Base-by-base conservation (phyloP, 92 coral and sea anemone genomes). In the Phenganax subtilis region DNA sequence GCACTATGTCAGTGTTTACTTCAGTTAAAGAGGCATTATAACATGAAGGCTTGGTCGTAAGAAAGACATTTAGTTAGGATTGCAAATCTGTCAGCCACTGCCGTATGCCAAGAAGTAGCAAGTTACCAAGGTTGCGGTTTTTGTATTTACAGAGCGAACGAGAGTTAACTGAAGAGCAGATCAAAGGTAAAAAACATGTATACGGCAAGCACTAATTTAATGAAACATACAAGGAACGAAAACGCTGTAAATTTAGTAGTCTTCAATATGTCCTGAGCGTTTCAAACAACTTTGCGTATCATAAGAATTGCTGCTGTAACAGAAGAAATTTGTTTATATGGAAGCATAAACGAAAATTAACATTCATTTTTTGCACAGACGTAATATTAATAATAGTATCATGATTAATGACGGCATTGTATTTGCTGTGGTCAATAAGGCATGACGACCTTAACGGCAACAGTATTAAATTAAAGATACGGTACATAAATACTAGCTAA, bases 81-180 rank as follows among this genome's bases (percentile, higher is more conserved):
- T 68, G 53, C 54, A 25, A 10, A 53, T 10, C 70, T 28, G 70
- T 64, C 29, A 6, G 47, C 53, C 47, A 6, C 15, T 29, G 52
- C 47, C 54, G 54, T 68, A 3, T 37, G 16, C 3, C 31, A 53
- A 10, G 16, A 9, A 53, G 12, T 30, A 6, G 8, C 14, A n/a
- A 17, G 30, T 68, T 68, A 53, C 73, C 29, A 68, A 66, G 51
- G 51, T 66, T 27, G 72, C 14, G 10, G 67, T 73, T 20, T 20
- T 73, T 9, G 14, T 10, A 53, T 52, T 73, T 1, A 73, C 31
- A 73, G 77, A 58, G 8, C 6, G 74, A 65, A 51, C 17, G 83
- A 65, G 74, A 63, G 44, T 62, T 79, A 12, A 79, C 74, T 1
- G 61, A 79, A 53, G 83, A 79, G 7, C 74, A 79, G 71, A 62